Evolutionary conservation across 2,113 vertebrate genomes (phyloP).

Genomic region (Archocentrus centrarchus): DNA sequence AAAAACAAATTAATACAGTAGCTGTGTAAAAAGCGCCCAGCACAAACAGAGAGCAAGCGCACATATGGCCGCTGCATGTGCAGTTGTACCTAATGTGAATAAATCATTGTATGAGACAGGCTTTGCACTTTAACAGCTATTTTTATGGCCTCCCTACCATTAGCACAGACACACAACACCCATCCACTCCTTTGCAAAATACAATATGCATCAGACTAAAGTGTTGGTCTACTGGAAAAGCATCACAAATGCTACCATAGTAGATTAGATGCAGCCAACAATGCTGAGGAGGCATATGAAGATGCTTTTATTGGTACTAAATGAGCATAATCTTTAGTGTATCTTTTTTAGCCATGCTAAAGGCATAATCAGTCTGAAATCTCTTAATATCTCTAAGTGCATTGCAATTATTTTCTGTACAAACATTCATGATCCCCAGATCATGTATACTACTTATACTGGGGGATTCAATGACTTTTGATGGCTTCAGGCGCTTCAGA

Average conservation of each 20-base stretch:
- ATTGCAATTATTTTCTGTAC: not conserved
- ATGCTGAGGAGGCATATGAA: not conserved
- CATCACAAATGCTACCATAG: not conserved
- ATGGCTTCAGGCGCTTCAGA: not conserved
- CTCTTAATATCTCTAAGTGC: not conserved
- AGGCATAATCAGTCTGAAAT: too few species aligned
- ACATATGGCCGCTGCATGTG: not conserved
- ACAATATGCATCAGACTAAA: constrained; percentile 31
- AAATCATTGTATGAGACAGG: constrained; percentile 54
- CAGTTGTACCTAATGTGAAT: constrained; percentile 51
- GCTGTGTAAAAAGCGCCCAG: not conserved
- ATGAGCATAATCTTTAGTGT: not conserved
- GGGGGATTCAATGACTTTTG: not conserved
- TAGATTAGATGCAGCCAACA: not conserved
- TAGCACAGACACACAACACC: constrained; percentile 26
- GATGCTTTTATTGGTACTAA: not conserved
- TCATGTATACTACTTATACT: not conserved
- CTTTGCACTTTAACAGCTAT: constrained; percentile 51
- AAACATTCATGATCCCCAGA: not conserved
- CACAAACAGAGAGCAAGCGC: not conserved
- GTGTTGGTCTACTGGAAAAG: not conserved
- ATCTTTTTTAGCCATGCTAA: too few species aligned
- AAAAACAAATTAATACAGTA: constrained; percentile 29
- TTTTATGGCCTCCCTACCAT: constrained; percentile 31
- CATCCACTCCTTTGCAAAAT: constrained; percentile 1